phyloP scores from a whole-genome alignment of 64 coral and sea anemone species.

The Dendronephthya gigantea region DNA sequence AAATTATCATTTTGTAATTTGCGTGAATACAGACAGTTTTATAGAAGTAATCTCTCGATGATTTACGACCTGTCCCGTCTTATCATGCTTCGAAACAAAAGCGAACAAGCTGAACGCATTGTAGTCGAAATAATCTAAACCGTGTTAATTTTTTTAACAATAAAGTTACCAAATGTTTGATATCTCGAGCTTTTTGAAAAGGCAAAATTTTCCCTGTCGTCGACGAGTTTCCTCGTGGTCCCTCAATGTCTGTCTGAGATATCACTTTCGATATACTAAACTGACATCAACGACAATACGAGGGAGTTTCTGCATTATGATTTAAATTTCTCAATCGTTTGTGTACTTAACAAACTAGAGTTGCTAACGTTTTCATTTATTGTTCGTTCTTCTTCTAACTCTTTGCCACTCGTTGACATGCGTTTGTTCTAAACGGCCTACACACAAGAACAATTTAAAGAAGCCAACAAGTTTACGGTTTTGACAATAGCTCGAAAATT shows the following conservation, averaged over 20 bases:
- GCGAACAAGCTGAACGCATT: background rate
- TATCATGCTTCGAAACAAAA: background rate
- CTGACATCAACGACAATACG: background rate
- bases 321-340: background rate
- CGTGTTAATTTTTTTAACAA: slow-evolving; percentile 2
- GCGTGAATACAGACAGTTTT: background rate
- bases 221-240: too few species aligned
- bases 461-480: background rate
- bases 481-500: slow-evolving; percentile 11
- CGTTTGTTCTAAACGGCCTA: background rate
- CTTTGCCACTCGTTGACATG: background rate
- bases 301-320: background rate
- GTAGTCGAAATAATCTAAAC: background rate
- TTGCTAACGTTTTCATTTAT: background rate
- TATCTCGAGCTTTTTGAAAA: background rate
- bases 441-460: background rate
- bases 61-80: background rate
- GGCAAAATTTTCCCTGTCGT: background rate
- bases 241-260: background rate
- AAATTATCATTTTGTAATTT: background rate
- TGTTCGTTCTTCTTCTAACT: too few species aligned
- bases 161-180: background rate
- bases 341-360: background rate
- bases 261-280: background rate
- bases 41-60: background rate